Percentiles rank a stretch among this genome's conserved stretches.
phyloP scores from a whole-genome alignment of 1,140 invertebrate genomes.

The Ganaspis sp. region DNA sequence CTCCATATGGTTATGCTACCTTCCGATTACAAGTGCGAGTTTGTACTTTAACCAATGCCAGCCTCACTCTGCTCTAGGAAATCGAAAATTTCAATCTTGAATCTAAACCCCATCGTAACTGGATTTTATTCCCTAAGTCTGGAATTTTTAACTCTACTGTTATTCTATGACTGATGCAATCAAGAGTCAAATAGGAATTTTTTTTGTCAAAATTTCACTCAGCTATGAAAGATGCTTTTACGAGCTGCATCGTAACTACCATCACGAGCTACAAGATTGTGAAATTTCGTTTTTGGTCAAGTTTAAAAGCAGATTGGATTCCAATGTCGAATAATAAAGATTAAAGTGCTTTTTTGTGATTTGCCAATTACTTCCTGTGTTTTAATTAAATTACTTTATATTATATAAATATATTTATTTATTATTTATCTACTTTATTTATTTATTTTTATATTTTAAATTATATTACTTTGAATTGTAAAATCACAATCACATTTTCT shows the following conservation, averaged over 20 bases:
- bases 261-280: constrained; percentile 16
- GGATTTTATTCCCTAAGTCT: not conserved
- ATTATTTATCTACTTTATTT: not conserved
- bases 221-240: constrained; percentile 13
- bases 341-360: not conserved
- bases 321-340: not conserved
- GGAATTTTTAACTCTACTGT: not conserved
- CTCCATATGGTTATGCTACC: constrained; percentile 68
- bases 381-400: no score
- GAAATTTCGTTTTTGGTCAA: not conserved
- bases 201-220: constrained; percentile 14
- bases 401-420: not conserved
- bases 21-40: constrained; percentile 65
- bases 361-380: not conserved
- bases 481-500: no score
- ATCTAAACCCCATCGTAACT: not conserved
- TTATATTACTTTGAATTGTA: no score
- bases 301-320: not conserved
- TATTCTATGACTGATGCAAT: not conserved
- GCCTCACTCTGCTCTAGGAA: constrained; percentile 14
- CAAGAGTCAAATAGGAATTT: not conserved
- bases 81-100: constrained; percentile 26
- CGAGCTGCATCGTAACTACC: not conserved
- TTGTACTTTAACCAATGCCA: constrained; percentile 44
- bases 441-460: not conserved